Percentiles rank a stretch among this genome's conserved stretches.
Conservation (phyloP, 2,113 vertebrate species). For the Eublepharis macularius region DNA sequence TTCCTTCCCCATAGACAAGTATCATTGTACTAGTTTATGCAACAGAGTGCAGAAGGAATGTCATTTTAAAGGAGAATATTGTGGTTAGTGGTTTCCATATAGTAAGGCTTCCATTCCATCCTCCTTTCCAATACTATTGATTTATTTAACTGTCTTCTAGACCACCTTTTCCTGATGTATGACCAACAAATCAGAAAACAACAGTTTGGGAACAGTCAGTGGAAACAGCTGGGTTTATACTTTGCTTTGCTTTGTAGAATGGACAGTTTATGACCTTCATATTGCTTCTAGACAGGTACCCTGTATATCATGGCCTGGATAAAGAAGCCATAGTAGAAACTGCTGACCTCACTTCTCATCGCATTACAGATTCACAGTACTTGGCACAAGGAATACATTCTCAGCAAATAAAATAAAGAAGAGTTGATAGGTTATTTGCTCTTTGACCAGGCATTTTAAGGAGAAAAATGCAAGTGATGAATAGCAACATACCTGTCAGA, state of each 20-base stretch:
- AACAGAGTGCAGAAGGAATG: not conserved
- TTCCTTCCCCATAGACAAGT: not conserved
- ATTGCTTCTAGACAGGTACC: not conserved
- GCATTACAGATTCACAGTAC: not conserved
- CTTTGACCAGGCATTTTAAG: not conserved
- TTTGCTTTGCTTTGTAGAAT: not conserved
- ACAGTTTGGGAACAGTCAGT: not conserved
- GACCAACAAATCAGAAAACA: not conserved
- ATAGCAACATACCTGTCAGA: accelerated
- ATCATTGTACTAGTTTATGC: not conserved
- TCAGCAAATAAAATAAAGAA: not conserved
- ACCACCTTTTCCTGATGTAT: too few relatives aligned
- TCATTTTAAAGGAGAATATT: not conserved
- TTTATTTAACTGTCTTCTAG: too few relatives aligned
- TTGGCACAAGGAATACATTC: not conserved
- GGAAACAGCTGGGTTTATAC: not conserved
- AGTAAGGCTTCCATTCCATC: not conserved
- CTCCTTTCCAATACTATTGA: too few relatives aligned
- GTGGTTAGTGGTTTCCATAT: not conserved
- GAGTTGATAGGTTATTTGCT: not conserved
- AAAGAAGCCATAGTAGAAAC: not conserved
- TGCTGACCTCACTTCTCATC: not conserved
- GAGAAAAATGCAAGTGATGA: not conserved
- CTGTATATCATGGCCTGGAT: not conserved
- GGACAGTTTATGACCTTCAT: not conserved